Base-by-base conservation (phyloP, 2,888 invertebrate species). In the Rhagophthalmus giganteus region DNA sequence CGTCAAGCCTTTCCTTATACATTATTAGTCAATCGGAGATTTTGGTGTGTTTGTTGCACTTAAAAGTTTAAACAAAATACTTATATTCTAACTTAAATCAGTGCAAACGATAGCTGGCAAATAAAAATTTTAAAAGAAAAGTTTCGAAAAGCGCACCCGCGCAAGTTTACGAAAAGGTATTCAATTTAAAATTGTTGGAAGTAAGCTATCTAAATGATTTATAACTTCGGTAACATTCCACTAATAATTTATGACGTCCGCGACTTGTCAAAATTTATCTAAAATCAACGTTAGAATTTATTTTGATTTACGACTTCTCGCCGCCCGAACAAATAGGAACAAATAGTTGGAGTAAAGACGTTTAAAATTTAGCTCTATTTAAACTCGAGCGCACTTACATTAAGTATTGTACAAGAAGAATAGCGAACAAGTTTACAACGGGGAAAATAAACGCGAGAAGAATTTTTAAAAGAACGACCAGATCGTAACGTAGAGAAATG, bases 371-470 rank as follows among this genome's bases (percentile, higher is more conserved):
- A 20, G 4, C 3, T 20, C 4, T 7, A 20, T 5, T 7, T 20
- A 5, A 20, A 20, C 3, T 5, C 7, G 3, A 20, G 20, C 7
- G 3, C 20, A 20, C 20, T 7, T 20, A 20, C 3, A 20, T 20
- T 20, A n/a, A n/a, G n/a, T n/a, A n/a, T n/a, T n/a, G 27, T 14
- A 47, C 48, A 51, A 40, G 37, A 32, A 27, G 42, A 38, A 45
- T 44, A 46, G 33, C 31, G 27, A 44, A 48, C 42, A 26, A 39
- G 51, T 51, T 44, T 51, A 51, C 51, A 39, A 37, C 26, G 34
- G 34, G 20, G 41, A 45, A 39, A 20, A 38, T 33, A 50, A 49
- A 42, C 37, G 30, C 11, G 38, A 26, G 39, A 45, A 45, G 39
- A 50, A 46, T 46, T 38, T 47, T 47, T n/a, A n/a, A n/a, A 47